Evolutionary conservation across 1,140 invertebrate species (phyloP), one percentile per base, ranked within the genome.

Genomic region (Eriosoma lanigerum): DNA sequence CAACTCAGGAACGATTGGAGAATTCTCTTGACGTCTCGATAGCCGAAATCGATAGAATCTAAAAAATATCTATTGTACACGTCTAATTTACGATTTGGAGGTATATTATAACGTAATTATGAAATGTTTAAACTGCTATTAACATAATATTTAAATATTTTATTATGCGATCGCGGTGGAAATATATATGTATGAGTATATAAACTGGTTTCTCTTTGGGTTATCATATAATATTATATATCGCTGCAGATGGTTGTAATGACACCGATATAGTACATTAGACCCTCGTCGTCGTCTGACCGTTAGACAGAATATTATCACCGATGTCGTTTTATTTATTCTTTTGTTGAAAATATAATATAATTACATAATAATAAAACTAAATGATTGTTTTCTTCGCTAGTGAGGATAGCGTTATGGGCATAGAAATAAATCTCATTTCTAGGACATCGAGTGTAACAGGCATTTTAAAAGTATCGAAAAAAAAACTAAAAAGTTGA

Each of bases 111-210:
- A 68, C 66, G 66, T 68, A 68, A 68, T 68, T 48, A 68, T 48
- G 66, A 68, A 68, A 48, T 48, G 21, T 68, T 68, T 68, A 68
- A 48, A 48, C 66, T 24, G 44, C 66, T 68, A 68, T 68, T 68
- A 68, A 68, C 66, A 68, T 68, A 68, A 48, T 48, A 26, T 68
- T 68, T 68, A 13, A 68, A 68, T 68, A 68, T 68, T 68, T 68
- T 68, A 68, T 46, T 8, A 68, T 15, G 64, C 38, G 38, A n/a
- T 32, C n/a, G 64, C 38, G 38, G 38, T 32, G 38, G 64, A 48
- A 68, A 48, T 12, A 64, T 38, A 38, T 38, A 38, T 38, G 3
- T 38, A 38, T 38, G 8, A 38, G 8, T 38, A 38, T 38, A 66
- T 44, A 66, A 68, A 68, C 66, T 38, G 44, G 66, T 68, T 68